Conservation (phyloP, 1,140 invertebrate genomes). For the Papilio polytes region DNA sequence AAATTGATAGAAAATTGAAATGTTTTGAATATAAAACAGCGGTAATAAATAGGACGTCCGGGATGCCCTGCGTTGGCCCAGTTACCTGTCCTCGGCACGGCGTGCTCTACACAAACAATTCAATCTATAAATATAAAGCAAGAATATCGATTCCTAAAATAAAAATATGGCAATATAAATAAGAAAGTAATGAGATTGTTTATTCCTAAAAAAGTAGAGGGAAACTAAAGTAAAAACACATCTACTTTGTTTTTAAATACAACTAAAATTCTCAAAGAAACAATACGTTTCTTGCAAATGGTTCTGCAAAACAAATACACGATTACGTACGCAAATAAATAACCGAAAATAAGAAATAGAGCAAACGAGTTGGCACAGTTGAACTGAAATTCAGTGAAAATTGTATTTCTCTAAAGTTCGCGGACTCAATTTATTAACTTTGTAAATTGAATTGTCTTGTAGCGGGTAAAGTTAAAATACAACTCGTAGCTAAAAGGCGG, state of each 20-base stretch:
- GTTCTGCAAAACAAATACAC: too few relatives aligned
- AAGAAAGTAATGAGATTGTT: neutral
- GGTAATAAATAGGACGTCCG: conserved; percentile 12
- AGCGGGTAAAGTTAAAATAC: conserved; percentile 17
- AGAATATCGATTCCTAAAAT: neutral
- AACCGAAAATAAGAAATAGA: neutral
- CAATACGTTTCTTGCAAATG: neutral
- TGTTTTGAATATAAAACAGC: neutral
- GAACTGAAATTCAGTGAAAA: neutral
- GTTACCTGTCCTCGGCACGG: conserved; percentile 1
- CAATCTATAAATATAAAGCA: neutral
- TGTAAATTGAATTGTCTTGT: conserved; percentile 27
- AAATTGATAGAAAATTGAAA: neutral
- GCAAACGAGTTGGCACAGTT: neutral
- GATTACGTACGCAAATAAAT: neutral
- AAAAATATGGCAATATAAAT: neutral
- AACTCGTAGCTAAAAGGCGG: neutral
- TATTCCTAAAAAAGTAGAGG: neutral
- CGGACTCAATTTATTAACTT: conserved; percentile 10
- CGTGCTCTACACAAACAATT: neutral
- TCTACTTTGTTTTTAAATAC: neutral
- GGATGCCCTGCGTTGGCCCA: neutral
- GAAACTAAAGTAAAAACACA: neutral
- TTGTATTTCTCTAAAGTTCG: neutral
- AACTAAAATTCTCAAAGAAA: neutral